A percentile compares a stretch with the other conserved stretches of the same genome.
These are phyloP conservation scores for Cryptoprocta ferox DNA, from an alignment of 2,797 vertebrate species.

Conservation along the genomic window DNA sequence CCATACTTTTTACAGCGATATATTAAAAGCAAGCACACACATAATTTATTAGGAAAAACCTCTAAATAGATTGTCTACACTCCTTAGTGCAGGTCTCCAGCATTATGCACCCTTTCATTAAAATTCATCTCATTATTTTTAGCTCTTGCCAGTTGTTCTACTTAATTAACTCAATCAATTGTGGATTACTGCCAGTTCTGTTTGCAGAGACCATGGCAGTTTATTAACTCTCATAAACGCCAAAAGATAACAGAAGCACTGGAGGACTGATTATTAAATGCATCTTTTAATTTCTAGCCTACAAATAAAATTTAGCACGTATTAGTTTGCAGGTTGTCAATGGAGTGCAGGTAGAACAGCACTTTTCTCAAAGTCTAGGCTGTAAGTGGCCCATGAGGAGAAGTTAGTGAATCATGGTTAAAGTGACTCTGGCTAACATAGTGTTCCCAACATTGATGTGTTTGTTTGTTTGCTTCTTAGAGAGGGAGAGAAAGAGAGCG, in stretches of 20 bases:
- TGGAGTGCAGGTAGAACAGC: not conserved
- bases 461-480: too few species aligned
- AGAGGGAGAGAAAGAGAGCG: too few species aligned
- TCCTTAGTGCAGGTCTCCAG: not conserved
- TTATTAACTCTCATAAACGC: slow-evolving; percentile 66
- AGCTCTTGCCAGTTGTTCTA: slow-evolving; percentile 65
- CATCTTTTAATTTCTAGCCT: slow-evolving; percentile 66
- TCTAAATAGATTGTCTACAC: not conserved
- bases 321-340: not conserved
- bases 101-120: slow-evolving; percentile 46
- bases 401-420: not conserved
- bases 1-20: not conserved
- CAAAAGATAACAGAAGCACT: slow-evolving; percentile 49
- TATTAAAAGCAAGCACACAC: not conserved
- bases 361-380: not conserved
- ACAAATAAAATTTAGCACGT: not conserved
- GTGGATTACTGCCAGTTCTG: slow-evolving; percentile 61
- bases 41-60: not conserved
- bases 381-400: not conserved
- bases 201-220: slow-evolving; percentile 42
- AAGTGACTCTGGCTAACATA: not conserved
- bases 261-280: slow-evolving; percentile 44
- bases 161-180: slow-evolving; percentile 70
- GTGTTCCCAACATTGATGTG: not conserved
- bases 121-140: slow-evolving; percentile 69